Evolutionary conservation across 2,113 vertebrate genomes (phyloP).

Genomic region (Peucedramus taeniatus): DNA sequence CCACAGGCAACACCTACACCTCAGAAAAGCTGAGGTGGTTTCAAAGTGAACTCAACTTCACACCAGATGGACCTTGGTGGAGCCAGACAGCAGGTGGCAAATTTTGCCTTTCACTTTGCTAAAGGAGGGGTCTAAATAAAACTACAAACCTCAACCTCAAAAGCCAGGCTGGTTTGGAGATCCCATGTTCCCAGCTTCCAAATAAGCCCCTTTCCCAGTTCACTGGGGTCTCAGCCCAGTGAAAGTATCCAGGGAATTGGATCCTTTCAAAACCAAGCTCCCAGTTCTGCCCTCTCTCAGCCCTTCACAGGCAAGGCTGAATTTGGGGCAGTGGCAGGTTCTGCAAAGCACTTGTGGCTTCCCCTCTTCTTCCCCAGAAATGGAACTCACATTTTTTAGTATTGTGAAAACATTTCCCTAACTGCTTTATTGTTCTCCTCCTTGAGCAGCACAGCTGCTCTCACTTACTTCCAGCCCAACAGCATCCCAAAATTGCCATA

Average conservation of each 20-base stretch:
- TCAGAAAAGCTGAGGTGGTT: not conserved
- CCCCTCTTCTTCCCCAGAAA: not conserved
- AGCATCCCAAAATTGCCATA: not conserved
- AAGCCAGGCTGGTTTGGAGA: not conserved
- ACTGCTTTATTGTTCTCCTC: not conserved
- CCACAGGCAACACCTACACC: rapidly evolving
- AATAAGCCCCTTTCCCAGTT: not conserved
- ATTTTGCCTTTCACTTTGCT: not conserved
- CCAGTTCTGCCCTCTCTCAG: not conserved
- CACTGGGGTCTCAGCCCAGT: not conserved
- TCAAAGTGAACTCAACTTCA: not conserved
- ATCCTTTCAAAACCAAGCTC: not conserved
- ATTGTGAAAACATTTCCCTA: not conserved
- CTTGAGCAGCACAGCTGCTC: conserved; percentile 39
- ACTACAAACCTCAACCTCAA: not conserved
- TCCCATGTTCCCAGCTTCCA: not conserved
- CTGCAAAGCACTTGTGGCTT: not conserved
- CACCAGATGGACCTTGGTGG: rapidly evolving
- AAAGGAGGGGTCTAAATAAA: not conserved
- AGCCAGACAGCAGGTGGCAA: not conserved
- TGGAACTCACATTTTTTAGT: not conserved
- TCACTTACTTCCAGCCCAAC: not conserved
- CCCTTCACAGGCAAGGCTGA: not conserved
- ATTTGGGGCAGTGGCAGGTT: not conserved
- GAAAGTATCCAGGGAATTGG: not conserved